These are phyloP conservation scores for Pogoniulus pusillus DNA, from an alignment of 2,797 vertebrate genomes.

Conservation along the genomic window DNA sequence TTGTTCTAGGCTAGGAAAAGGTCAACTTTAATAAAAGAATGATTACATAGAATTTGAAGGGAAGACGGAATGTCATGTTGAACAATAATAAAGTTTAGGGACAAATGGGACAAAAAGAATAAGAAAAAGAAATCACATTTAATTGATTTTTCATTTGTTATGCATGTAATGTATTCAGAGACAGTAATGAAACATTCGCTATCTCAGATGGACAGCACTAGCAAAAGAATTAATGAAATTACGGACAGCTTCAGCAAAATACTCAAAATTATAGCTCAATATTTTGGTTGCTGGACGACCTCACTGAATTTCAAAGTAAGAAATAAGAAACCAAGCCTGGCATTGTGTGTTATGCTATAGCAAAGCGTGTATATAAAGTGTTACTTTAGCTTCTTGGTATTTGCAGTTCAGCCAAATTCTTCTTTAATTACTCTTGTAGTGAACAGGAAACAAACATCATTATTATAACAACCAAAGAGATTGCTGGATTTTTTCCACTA, in stretches of 20 bases:
- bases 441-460: constrained; percentile 53
- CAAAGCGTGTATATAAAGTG: constrained; percentile 42
- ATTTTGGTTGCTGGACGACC: constrained; percentile 47
- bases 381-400: constrained; percentile 64
- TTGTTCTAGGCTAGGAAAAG: background rate
- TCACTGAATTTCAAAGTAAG: constrained; percentile 29
- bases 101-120: background rate
- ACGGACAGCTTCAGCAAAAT: background rate
- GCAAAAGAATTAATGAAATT: constrained; percentile 33
- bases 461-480: constrained; percentile 47
- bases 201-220: constrained; percentile 6
- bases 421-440: constrained; percentile 58
- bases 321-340: constrained; percentile 43
- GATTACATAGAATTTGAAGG: background rate
- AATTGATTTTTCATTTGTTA: constrained; percentile 27
- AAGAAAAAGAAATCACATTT: background rate
- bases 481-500: constrained; percentile 13
- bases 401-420: constrained; percentile 57
- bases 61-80: background rate
- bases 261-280: constrained; percentile 10
- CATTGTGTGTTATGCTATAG: background rate
- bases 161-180: constrained; percentile 8
- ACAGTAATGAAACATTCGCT: constrained; percentile 32
- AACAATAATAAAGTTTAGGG: constrained; percentile 8
- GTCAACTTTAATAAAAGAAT: background rate